phyloP scores from a whole-genome alignment of 2,113 vertebrate genomes.

The Rhegmatorhina hoffmannsi region DNA sequence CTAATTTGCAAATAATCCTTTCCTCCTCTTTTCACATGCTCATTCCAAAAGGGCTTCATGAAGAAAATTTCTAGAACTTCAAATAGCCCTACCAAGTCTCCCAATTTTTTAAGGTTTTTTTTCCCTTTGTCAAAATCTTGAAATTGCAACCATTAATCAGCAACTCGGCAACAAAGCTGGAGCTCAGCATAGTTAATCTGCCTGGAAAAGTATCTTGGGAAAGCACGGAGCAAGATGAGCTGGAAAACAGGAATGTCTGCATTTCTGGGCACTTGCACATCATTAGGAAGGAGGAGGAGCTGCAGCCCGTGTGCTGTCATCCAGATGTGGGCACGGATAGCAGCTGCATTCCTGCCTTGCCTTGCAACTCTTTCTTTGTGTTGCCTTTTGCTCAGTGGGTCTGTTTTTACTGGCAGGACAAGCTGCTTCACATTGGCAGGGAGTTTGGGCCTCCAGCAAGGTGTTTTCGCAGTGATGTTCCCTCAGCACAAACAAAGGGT shows the following conservation, averaged over 20 bases:
- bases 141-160: not conserved
- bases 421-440: not conserved
- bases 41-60: not conserved
- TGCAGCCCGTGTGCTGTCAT: not conserved
- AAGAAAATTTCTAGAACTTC: not conserved
- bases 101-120: not conserved
- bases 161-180: not conserved
- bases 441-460: not conserved
- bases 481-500: not conserved
- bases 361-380: not conserved
- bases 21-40: not conserved
- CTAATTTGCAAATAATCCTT: not conserved
- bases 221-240: not conserved
- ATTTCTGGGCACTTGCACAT: not conserved
- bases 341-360: slow-evolving; percentile 15
- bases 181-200: not conserved
- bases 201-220: not conserved
- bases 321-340: slow-evolving; percentile 3
- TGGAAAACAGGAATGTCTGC: not conserved
- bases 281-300: not conserved
- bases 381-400: not conserved
- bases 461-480: not conserved
- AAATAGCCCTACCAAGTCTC: not conserved
- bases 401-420: not conserved
- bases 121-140: not conserved